Evolutionary conservation across 2,113 vertebrate species (phyloP).

Genomic region (Saguinus midas): DNA sequence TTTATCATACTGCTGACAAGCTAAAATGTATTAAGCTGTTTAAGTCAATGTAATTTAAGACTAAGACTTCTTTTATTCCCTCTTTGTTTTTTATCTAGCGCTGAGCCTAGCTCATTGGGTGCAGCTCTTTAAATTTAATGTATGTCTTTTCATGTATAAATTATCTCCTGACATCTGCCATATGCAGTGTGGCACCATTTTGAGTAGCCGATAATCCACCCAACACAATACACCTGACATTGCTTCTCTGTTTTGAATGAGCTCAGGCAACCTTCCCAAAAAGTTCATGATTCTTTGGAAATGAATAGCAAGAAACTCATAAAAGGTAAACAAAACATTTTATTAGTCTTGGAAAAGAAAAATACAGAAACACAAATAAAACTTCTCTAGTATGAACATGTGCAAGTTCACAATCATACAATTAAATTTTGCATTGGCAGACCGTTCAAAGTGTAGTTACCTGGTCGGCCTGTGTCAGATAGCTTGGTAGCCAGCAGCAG

Average conservation of each 20-base stretch:
- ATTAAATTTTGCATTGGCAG: background rate
- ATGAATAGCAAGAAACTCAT: background rate
- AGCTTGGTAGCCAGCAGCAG: background rate
- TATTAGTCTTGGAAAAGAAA: background rate
- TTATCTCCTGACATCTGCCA: background rate
- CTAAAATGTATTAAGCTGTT: background rate
- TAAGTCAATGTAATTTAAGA: background rate
- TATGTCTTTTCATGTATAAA: background rate
- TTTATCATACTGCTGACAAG: background rate
- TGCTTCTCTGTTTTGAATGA: background rate
- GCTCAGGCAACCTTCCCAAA: background rate
- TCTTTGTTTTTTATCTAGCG: background rate
- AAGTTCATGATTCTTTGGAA: background rate
- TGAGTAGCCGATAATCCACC: background rate
- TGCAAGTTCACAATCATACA: background rate
- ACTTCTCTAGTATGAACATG: background rate
- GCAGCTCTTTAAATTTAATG: background rate
- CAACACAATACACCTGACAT: background rate
- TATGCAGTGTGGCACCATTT: no score
- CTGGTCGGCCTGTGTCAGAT: background rate
- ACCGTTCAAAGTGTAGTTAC: background rate
- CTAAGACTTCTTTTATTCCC: background rate
- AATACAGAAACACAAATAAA: background rate
- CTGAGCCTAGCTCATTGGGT: background rate
- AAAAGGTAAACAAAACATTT: background rate